A percentile compares a stretch with the other conserved stretches of the same genome.
These are phyloP conservation scores for Eupelmus urozonus DNA, from an alignment of 2,888 invertebrate genomes.

Conservation along the genomic window DNA sequence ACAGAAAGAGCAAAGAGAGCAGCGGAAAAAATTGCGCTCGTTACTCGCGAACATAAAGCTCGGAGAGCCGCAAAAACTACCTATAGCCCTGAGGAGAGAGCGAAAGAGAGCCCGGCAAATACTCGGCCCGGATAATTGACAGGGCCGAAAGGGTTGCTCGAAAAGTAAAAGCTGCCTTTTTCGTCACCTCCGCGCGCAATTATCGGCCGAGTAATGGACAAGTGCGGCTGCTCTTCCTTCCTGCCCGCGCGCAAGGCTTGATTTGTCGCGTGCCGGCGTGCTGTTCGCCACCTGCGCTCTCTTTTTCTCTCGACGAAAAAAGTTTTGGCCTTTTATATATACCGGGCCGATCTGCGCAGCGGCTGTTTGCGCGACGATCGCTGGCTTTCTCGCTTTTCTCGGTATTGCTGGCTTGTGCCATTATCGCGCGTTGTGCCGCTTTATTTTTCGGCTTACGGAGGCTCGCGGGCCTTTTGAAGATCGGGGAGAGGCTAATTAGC, in stretches of 20 bases:
- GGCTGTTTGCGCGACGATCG: too few species aligned
- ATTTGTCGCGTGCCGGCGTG: constrained; percentile 74
- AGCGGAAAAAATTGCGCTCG: constrained; percentile 1
- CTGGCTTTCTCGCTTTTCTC: too few species aligned
- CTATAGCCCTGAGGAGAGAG: too few species aligned
- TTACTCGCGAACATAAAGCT: background rate
- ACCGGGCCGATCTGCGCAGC: too few species aligned
- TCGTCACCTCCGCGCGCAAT: constrained; percentile 28
- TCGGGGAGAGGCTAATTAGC: too few species aligned
- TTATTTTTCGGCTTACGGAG: too few species aligned
- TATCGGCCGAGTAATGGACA: constrained; percentile 14
- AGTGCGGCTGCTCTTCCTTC: background rate
- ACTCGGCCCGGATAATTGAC: constrained; percentile 33
- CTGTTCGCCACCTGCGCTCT: constrained; percentile 67
- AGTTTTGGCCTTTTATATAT: too few species aligned
- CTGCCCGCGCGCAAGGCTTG: constrained; percentile 63
- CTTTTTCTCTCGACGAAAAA: constrained; percentile 41
- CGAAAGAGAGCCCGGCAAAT: constrained; percentile 40
- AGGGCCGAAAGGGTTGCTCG: background rate
- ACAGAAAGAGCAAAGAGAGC: background rate
- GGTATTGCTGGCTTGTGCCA: too few species aligned
- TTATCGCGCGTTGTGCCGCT: too few species aligned
- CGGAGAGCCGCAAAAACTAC: background rate
- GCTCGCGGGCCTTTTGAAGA: too few species aligned
- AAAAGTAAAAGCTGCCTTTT: background rate